phyloP scores from a whole-genome alignment of 2,113 vertebrate genomes.

The Ciconia boyciana region DNA sequence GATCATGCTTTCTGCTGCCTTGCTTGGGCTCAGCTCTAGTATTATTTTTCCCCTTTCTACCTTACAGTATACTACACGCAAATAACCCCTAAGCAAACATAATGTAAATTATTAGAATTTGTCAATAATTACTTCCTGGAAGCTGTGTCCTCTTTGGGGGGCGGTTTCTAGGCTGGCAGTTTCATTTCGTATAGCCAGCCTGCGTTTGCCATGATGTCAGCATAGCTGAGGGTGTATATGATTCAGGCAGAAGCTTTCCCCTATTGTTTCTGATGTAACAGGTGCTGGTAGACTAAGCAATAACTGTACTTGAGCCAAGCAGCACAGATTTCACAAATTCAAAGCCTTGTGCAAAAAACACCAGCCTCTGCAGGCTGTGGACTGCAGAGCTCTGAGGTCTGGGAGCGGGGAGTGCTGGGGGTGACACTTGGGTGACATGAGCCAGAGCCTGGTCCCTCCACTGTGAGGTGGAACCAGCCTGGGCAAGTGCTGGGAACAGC shows the following conservation, averaged over 20 bases:
- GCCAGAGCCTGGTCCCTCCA: background rate
- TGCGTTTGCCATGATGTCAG: background rate
- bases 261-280: background rate
- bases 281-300: background rate
- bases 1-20: background rate
- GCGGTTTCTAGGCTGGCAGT: background rate
- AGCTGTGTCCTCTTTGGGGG: background rate
- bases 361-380: background rate
- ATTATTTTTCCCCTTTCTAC: background rate
- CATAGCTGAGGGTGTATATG: background rate
- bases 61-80: background rate
- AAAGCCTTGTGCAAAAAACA: background rate
- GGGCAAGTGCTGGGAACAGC: background rate
- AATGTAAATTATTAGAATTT: background rate
- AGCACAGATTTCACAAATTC: background rate
- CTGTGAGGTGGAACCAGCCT: background rate
- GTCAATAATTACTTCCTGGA: background rate
- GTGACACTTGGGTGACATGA: fast-evolving
- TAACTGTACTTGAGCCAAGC: background rate
- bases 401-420: too few relatives aligned
- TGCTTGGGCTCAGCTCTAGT: background rate
- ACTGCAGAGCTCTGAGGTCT: background rate
- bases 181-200: background rate
- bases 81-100: background rate
- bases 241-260: background rate